Evolutionary conservation across 2,888 invertebrate genomes (phyloP).

Genomic region (Esperia sulphurella): DNA sequence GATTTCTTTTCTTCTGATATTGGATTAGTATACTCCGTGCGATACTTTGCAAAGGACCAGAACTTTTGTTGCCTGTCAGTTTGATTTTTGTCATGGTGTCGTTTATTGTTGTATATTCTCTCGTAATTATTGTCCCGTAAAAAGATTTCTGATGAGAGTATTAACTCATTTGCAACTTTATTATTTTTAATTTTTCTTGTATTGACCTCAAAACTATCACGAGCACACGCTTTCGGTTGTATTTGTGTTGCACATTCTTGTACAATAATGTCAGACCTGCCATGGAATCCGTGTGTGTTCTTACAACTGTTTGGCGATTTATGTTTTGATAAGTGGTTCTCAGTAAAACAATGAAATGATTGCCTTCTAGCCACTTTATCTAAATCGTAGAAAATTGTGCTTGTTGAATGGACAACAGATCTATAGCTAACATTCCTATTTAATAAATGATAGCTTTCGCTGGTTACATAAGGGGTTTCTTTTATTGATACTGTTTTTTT

Average conservation of each 20-base stretch:
- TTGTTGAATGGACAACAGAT: constrained; percentile 41
- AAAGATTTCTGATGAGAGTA: constrained; percentile 50
- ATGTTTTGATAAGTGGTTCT: constrained; percentile 34
- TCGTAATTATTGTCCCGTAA: constrained; percentile 38
- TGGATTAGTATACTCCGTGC: constrained; percentile 47
- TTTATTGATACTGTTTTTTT: constrained; percentile 13
- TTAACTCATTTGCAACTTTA: constrained; percentile 24
- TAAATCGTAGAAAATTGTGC: constrained; percentile 63
- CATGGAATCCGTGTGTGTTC: constrained; percentile 29
- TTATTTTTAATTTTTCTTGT: constrained; percentile 34
- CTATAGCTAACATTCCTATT: constrained; percentile 35
- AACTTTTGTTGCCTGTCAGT: constrained; percentile 41
- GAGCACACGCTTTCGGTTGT: constrained; percentile 32
- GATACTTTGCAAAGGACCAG: constrained; percentile 59
- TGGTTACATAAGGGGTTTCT: constrained; percentile 34
- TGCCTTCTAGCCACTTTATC: constrained; percentile 57
- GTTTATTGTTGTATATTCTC: constrained; percentile 18
- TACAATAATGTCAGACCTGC: constrained; percentile 39
- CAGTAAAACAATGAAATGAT: constrained; percentile 48
- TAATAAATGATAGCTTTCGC: constrained; percentile 46
- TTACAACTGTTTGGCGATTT: constrained; percentile 23
- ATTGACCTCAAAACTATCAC: constrained; percentile 34
- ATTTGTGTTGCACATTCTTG: constrained; percentile 55
- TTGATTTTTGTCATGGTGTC: constrained; percentile 26
- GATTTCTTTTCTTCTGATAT: constrained; percentile 37